Evolutionary conservation across 1,140 invertebrate genomes (phyloP), one percentile per base, ranked within the genome.

Genomic region (Drosophila tsacasi): DNA sequence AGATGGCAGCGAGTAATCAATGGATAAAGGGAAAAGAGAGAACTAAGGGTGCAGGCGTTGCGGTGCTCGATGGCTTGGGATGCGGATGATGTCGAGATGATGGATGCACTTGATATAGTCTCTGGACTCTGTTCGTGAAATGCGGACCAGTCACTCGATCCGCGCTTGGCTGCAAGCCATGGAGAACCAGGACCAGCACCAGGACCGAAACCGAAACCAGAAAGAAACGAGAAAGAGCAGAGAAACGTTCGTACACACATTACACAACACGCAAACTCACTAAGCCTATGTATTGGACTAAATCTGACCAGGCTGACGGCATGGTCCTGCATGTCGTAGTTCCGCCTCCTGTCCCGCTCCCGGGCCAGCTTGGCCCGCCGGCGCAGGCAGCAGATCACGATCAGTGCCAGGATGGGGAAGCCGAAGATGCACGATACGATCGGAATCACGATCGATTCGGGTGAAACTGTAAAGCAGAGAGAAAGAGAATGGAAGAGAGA

Each of bases 401-500:
- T 94, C 39, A 98, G 94, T 2, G 97, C 97, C 79, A 98, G 92
- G 21, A 98, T 93, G 19, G 97, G 97, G 86, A 98, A 98, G 49
- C 97, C 97, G 78, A 98, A 95, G 90, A 98, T 98, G 91, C 97
- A 97, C 13, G 97, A 97, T 13, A 98, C 96, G 73, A 98, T 98
- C 10, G 97, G 97, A 39, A 98, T 96, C 13, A 98, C 97, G 76
- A 98, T 96, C 59, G 96, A 97, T 93, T 98, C 97, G 35, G 97
- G 97, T 59, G 97, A 96, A 64, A 98, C 97, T 98, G 95, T 39
- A 95, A 79, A 1, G 8, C 0, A 44, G 10, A 54, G 19, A 54
- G 40, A n/a, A 49, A 9, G 21, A 40, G 39, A n/a, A 15, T 2
- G 30, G 9, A 30, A 42, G 5, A 54, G 19, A 64, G 40, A 21